phyloP scores from a whole-genome alignment of 2,888 invertebrate species.

The Ferrisia virgata region DNA sequence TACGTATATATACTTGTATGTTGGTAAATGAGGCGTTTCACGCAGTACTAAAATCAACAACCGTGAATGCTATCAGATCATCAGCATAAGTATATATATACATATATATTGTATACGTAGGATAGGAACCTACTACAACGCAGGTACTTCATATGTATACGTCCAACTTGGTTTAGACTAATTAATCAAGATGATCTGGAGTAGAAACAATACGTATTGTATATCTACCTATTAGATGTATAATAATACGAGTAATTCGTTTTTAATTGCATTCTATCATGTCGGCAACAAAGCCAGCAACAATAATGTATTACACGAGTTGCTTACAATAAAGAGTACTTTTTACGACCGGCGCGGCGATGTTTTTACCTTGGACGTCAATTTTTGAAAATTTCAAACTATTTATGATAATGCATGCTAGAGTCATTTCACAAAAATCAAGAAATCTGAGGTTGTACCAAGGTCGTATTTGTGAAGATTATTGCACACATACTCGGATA shows the following conservation, averaged over 20 bases:
- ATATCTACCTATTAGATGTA: too few relatives aligned
- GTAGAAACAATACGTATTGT: not conserved
- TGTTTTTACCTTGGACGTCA: not conserved
- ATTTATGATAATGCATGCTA: not conserved
- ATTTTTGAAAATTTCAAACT: not conserved
- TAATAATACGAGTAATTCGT: not conserved
- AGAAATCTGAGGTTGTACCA: not conserved
- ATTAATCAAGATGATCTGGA: slow-evolving; percentile 20
- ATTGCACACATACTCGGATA: not conserved
- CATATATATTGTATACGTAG: not conserved
- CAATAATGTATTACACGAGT: not conserved
- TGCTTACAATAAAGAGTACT: not conserved
- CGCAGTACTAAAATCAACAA: not conserved
- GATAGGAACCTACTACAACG: not conserved
- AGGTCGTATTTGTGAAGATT: not conserved
- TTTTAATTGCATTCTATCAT: slow-evolving; percentile 5
- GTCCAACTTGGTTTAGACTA: not conserved
- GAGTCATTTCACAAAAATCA: not conserved
- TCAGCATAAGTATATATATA: not conserved
- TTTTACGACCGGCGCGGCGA: not conserved
- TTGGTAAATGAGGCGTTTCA: not conserved
- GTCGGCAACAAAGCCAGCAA: not conserved
- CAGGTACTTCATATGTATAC: not conserved
- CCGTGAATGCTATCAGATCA: slow-evolving; percentile 21
- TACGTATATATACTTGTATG: too few relatives aligned